Conservation (phyloP, 2,797 vertebrate species). For the Chiroxiphia lanceolata region DNA sequence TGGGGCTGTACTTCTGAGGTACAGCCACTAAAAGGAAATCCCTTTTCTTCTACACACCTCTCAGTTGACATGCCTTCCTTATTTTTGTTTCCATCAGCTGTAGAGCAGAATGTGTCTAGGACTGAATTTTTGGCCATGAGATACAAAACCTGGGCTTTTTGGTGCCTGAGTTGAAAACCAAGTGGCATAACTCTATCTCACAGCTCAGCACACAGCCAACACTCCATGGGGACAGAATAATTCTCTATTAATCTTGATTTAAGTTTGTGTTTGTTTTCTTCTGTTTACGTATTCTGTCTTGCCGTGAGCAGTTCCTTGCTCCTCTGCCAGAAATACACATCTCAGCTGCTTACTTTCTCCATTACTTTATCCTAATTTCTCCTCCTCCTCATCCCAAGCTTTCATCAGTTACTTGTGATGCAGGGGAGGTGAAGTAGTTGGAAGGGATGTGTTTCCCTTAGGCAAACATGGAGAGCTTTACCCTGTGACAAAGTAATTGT, state of each 20-base stretch:
- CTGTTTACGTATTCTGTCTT: constrained; percentile 18
- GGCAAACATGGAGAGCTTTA: background rate
- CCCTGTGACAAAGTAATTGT: background rate
- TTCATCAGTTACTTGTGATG: constrained; percentile 24
- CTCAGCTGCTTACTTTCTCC: constrained; percentile 9
- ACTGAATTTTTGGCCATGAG: background rate
- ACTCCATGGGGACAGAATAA: background rate
- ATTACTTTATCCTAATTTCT: constrained; percentile 21
- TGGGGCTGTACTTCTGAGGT: background rate
- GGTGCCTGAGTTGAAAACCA: background rate
- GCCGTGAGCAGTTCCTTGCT: background rate
- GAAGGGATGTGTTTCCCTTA: background rate
- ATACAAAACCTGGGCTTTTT: background rate
- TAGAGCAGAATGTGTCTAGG: background rate
- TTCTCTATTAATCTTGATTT: background rate
- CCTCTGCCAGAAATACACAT: constrained; percentile 31
- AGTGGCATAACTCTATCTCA: background rate
- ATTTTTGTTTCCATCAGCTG: background rate
- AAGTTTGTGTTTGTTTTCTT: constrained; percentile 20
- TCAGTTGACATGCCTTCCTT: background rate
- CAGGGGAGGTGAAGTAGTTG: background rate
- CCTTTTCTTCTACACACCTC: background rate
- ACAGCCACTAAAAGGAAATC: background rate
- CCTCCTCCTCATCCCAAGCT: background rate
- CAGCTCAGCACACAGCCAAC: background rate